phyloP scores from a whole-genome alignment of 2,888 invertebrate species.

The Hyposoter didymator region DNA sequence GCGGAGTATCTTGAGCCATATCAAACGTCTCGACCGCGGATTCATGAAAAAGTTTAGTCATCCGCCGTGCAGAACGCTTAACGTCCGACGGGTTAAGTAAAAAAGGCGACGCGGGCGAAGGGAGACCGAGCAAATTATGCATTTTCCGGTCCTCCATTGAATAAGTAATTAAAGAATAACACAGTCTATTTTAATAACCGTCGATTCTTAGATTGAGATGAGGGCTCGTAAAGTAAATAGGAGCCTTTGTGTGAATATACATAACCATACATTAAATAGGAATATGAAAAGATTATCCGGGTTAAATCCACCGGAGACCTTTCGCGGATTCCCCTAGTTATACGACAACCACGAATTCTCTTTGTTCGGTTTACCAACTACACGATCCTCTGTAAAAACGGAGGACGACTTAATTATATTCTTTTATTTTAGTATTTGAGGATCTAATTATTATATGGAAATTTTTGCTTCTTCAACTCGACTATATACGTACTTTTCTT shows the following conservation, averaged over 20 bases:
- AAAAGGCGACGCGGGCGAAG: conserved; percentile 10
- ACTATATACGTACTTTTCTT: conserved; percentile 67
- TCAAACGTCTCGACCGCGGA: conserved; percentile 26
- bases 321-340: conserved; percentile 40
- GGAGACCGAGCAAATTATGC: neutral
- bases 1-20: conserved; percentile 47
- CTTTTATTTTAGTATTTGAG: conserved; percentile 79
- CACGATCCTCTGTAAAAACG: conserved; percentile 51
- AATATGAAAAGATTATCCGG: conserved; percentile 60
- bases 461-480: conserved; percentile 72
- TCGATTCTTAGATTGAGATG: conserved; percentile 41
- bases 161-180: conserved; percentile 66
- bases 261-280: conserved; percentile 22
- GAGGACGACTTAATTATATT: conserved; percentile 77
- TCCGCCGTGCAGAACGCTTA: conserved; percentile 19
- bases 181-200: conserved; percentile 59
- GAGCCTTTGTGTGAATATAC: conserved; percentile 11
- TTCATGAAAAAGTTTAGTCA: conserved; percentile 36
- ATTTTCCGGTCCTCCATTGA: conserved; percentile 41
- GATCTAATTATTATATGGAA: conserved; percentile 82
- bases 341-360: conserved; percentile 44
- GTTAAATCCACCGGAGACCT: conserved; percentile 64
- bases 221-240: conserved; percentile 47
- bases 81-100: conserved; percentile 16
- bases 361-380: conserved; percentile 57